These are phyloP conservation scores for Coronaproctus castanopsis DNA, from an alignment of 2,888 invertebrate species.

Conservation along the genomic window DNA sequence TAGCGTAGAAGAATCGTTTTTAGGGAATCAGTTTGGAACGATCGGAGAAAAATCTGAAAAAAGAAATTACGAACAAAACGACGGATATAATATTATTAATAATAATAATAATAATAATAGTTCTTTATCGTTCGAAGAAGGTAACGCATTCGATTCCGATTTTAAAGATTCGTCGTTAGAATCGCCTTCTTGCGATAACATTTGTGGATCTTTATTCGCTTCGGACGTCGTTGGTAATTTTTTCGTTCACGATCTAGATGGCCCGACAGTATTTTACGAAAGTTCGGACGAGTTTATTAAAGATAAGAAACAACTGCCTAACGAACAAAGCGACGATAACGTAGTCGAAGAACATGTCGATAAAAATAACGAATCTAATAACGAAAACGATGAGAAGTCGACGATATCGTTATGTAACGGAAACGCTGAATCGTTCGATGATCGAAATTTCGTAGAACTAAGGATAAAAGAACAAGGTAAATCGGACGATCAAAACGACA, in stretches of 20 bases:
- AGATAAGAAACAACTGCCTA: not conserved
- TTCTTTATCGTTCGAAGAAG: not conserved
- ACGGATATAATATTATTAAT: not conserved
- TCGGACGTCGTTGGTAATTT: not conserved
- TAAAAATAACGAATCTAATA: not conserved
- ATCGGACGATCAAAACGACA: not conserved
- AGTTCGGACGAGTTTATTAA: not conserved
- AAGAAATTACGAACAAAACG: not conserved
- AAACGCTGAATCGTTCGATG: not conserved
- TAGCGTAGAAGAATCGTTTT: slow-evolving; percentile 2
- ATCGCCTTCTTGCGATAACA: not conserved
- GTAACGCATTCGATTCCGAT: no score
- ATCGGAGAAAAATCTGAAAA: not conserved
- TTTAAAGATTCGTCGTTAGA: not conserved
- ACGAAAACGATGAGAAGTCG: not conserved
- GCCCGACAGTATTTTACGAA: not conserved
- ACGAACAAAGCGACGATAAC: not conserved
- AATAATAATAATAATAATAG: not conserved
- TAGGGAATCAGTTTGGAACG: not conserved
- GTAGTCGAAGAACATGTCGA: not conserved
- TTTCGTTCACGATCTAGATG: not conserved
- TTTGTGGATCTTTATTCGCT: not conserved
- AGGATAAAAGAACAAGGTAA: not conserved
- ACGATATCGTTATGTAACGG: not conserved
- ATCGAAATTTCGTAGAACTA: not conserved